phyloP scores from a whole-genome alignment of 2,888 invertebrate genomes.

The Oxytorus armatus region DNA sequence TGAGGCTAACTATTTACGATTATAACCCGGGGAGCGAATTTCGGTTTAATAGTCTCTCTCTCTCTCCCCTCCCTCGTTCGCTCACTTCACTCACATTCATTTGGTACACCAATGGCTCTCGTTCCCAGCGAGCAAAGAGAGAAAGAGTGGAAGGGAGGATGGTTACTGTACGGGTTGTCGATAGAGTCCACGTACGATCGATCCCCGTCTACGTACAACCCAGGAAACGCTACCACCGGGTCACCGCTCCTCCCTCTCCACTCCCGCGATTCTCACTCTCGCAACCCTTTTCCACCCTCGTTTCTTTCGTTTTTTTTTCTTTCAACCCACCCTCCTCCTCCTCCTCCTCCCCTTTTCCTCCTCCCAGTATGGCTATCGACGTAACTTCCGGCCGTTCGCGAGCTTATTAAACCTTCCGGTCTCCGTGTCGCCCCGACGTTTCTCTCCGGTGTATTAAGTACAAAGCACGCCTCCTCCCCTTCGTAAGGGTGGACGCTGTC shows the following conservation, averaged over 20 bases:
- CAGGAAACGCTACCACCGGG: no score
- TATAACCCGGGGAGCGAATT: conserved; percentile 71
- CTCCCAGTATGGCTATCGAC: conserved; percentile 17
- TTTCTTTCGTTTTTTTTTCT: not conserved
- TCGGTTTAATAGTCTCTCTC: conserved; percentile 69
- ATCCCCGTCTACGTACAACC: no score
- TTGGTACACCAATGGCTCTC: conserved; percentile 1
- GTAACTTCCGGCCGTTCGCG: conserved; percentile 11
- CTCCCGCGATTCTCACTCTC: conserved; percentile 4
- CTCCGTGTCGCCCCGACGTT: not conserved
- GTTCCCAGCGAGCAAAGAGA: not conserved
- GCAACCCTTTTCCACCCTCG: conserved; percentile 11
- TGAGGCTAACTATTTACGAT: conserved; percentile 72
- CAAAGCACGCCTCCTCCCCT: not conserved
- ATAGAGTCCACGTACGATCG: no score
- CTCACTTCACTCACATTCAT: conserved; percentile 23
- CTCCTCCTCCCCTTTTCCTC: not conserved
- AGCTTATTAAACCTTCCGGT: conserved; percentile 28
- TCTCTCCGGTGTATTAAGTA: not conserved
- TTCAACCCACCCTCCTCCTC: not conserved
- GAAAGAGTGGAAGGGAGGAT: no score
- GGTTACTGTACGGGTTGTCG: no score
- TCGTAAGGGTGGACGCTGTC: not conserved
- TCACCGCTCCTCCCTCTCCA: not conserved
- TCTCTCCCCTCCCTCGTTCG: no score